Evolutionary conservation across 2,888 invertebrate species (phyloP), one percentile per base, ranked within the genome.

Genomic region (Myathropa florea): DNA sequence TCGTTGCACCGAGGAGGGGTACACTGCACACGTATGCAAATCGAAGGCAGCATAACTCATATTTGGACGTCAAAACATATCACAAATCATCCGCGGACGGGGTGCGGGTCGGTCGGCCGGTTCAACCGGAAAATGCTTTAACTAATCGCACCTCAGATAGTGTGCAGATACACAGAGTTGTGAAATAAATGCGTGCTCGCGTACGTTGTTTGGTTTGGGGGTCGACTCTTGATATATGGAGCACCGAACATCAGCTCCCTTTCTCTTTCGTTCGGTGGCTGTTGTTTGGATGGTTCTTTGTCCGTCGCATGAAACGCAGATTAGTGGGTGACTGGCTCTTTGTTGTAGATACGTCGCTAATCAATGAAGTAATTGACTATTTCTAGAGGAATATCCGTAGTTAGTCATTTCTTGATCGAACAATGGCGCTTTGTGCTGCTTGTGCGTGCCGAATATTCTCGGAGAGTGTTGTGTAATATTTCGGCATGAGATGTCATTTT

Each of bases 31-130:
- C 61, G 36, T 28, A 57, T 23, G 9, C 73, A 83, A 73, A 73
- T 80, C 75, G 61, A 53, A 36, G 60, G 75, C 65, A 84, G 70
- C 83, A 84, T 75, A 84, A 80, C 64, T 83, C 83, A 78, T 72
- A 68, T 63, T 68, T 73, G 72, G 72, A 63, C 70, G 46, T 46
- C 46, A 46, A 46, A 46, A 46, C 46, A 46, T 6, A 7, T 18
- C 46, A 18, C 46, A 18, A 33, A 33, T 33, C 33, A 33, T 33
- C 30, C 30, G 30, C 30, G 4, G 7, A 30, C 33, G 33, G 33
- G 7, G 1, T 0, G 30, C 0, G 4, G 9, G 10, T 10, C 33
- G 10, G 33, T 33, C 18, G 46, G 46, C 46, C 18, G 46, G 46
- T 46, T 18, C 18, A 7, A 46, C 46, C 46, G 46, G 46, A 46